Percentiles rank a stretch among this genome's conserved stretches.
These are phyloP conservation scores for Accipiter fasciatus DNA, from an alignment of 2,797 vertebrate genomes.

Conservation along the genomic window DNA sequence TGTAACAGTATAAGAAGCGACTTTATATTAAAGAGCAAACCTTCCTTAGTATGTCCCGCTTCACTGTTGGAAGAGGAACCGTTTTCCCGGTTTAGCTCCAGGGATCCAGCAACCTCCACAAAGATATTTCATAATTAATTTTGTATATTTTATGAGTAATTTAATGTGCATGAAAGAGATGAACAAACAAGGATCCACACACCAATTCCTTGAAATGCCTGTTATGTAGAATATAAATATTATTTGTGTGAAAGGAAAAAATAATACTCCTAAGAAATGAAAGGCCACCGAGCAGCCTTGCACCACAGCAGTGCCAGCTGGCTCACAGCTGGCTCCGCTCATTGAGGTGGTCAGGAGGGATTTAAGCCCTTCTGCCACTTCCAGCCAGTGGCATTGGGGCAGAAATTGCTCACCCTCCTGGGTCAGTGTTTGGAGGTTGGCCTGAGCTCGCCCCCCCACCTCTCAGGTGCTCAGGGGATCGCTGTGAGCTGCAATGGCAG, in stretches of 20 bases:
- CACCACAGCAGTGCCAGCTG: not conserved
- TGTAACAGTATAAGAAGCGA: not conserved
- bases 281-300: not conserved
- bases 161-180: not conserved
- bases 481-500: not conserved
- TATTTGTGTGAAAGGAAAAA: not conserved
- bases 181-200: not conserved
- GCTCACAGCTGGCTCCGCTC: not conserved
- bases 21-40: not conserved
- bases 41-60: not conserved
- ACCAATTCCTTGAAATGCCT: not conserved
- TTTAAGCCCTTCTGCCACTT: not conserved
- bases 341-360: not conserved
- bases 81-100: not conserved
- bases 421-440: not conserved
- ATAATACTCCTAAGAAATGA: not conserved
- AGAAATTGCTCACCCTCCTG: not conserved
- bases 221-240: not conserved
- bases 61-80: not conserved
- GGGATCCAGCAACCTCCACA: not conserved
- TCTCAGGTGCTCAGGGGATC: not conserved
- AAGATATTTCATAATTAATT: not conserved
- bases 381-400: not conserved
- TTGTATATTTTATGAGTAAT: not conserved
- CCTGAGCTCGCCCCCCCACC: accelerated